Percentiles rank a stretch among this genome's conserved stretches.
phyloP scores from a whole-genome alignment of 2,888 invertebrate genomes.

The Atethmia centrago region DNA sequence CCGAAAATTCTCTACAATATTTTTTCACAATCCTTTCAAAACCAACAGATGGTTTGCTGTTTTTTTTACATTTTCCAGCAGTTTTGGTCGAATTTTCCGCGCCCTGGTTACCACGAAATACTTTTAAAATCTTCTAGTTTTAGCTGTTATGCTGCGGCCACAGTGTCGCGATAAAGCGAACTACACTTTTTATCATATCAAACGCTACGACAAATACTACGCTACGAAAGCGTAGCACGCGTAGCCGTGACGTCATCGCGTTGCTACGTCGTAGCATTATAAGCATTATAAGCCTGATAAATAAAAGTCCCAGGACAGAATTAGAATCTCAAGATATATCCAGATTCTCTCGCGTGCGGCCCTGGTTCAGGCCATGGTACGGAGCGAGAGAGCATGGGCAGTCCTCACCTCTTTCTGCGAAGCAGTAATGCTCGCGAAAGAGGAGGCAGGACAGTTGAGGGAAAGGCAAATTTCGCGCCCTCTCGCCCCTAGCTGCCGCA shows the following conservation, averaged over 20 bases:
- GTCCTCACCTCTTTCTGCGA: too few species aligned
- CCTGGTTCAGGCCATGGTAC: too few species aligned
- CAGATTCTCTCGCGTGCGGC: too few species aligned
- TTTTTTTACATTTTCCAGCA: background rate
- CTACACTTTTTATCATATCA: too few species aligned
- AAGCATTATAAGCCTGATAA: background rate
- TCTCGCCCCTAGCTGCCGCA: too few species aligned
- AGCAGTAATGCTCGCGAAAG: too few species aligned
- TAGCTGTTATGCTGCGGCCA: background rate
- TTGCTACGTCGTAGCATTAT: background rate
- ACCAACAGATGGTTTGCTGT: background rate
- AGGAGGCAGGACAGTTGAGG: too few species aligned
- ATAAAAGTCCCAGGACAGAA: background rate
- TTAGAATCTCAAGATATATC: background rate
- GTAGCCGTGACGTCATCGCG: background rate
- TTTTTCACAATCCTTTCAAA: background rate
- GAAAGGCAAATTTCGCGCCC: too few species aligned
- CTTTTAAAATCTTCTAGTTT: conserved; percentile 12
- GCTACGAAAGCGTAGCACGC: background rate
- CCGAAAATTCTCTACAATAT: background rate
- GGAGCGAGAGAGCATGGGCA: too few species aligned
- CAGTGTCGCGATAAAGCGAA: too few species aligned
- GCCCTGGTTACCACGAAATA: background rate
- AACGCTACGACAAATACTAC: background rate
- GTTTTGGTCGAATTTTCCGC: background rate